These are phyloP conservation scores for Myodes glareolus DNA, from an alignment of 2,113 vertebrate species.

Conservation along the genomic window DNA sequence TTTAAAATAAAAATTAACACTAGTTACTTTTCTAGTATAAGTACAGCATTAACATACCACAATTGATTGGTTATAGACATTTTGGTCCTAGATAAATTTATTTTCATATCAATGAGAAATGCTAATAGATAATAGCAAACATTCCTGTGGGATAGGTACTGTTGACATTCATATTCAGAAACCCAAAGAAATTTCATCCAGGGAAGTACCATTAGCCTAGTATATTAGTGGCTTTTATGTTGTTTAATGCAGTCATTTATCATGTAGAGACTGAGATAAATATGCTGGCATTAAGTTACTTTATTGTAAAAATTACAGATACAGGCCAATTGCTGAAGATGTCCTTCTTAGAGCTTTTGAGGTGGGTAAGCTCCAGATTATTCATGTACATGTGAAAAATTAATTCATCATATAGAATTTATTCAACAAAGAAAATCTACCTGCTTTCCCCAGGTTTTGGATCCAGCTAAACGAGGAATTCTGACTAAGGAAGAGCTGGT, in stretches of 20 bases:
- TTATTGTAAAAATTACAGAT: conserved; percentile 86
- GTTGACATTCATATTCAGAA: conserved; percentile 39
- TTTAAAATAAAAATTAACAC: conserved; percentile 18
- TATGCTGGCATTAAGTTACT: conserved; percentile 49
- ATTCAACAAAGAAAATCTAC: conserved; percentile 41
- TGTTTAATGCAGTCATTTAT: conserved; percentile 30
- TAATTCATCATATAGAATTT: conserved; percentile 35
- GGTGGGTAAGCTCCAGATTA: conserved; percentile 84
- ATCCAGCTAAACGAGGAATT: conserved; percentile 90
- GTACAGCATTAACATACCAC: background rate
- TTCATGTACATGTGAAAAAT: conserved; percentile 39
- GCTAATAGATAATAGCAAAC: background rate
- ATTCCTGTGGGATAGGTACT: background rate
- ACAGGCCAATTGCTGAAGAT: conserved; percentile 91
- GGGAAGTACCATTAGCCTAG: background rate
- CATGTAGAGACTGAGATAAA: conserved; percentile 28
- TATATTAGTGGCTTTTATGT: conserved; percentile 9
- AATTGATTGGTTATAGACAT: background rate
- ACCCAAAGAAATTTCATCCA: background rate
- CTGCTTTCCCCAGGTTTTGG: conserved; percentile 89
- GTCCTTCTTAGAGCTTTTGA: conserved; percentile 94
- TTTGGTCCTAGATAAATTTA: conserved; percentile 14
- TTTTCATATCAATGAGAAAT: conserved; percentile 40
- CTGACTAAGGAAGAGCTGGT: conserved; percentile 91
- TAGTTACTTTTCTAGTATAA: conserved; percentile 34